Base-by-base conservation (phyloP, 2,113 vertebrate species). In the Pteropus alecto region DNA sequence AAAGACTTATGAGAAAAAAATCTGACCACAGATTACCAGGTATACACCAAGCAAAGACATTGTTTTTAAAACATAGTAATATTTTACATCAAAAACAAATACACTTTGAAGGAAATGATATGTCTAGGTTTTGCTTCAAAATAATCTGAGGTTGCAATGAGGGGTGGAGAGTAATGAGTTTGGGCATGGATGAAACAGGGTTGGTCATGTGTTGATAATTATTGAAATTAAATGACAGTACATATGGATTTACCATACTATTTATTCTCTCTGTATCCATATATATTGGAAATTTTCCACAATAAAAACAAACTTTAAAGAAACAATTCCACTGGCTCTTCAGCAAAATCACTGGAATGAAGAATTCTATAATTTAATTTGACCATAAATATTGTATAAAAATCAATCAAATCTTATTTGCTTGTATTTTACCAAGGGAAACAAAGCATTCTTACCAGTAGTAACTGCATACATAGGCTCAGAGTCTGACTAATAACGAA, bases 271-370 rank as follows among this genome's bases (percentile, higher is more conserved):
- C 7, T 41, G 63, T n/a, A 6, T 51, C n/a, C 38, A 33, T 26
- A 73, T 33, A 56, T 58, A 65, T 54, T 93, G 92, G 79, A 79
- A 84, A 65, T 43, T 88, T 91, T 67, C 46, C 33, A 76, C 10
- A 87, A 92, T 48, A 71, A 96, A 82, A 95, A n/a, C 33, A 82
- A 38, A 92, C 81, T 89, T 95, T 74, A 90, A 94, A 78, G 51
- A 95, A 79, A 90, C 8, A 83, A 46, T 94, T 68, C 90, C 8
- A 94, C 35, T 93, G 46, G 68, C 46, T 95, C 94, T 90, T 84
- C 94, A 85, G 21, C 67, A 94, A 30, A 38, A 84, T 46, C 68
- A 65, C 24, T 73, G 30, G 71, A 96, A 70, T 86, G 21, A 94
- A 54, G 60, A 87, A 71, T 61, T 76, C 77, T 70, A 22, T 15